These are phyloP conservation scores for Drosophila guanche DNA, from an alignment of 1,140 invertebrate genomes.

Conservation along the genomic window DNA sequence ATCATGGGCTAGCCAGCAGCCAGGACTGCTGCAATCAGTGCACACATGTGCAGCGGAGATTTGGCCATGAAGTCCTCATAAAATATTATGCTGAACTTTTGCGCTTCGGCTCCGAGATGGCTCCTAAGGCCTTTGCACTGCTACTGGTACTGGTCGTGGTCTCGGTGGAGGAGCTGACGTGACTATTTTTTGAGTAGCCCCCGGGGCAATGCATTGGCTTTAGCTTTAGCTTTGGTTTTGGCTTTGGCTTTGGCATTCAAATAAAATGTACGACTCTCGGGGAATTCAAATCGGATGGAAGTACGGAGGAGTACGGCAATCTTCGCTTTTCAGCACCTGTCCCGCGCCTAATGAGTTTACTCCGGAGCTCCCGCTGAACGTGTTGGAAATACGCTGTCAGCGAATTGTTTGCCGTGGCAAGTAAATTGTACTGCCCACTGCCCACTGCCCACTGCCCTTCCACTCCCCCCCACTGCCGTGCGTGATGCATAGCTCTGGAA, in stretches of 20 bases:
- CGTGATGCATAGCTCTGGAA: too few species aligned
- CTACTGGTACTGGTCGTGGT: background rate
- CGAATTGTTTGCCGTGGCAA: conserved; percentile 14
- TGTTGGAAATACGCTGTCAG: conserved; percentile 64
- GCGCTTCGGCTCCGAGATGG: conserved; percentile 6
- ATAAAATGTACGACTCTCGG: conserved; percentile 24
- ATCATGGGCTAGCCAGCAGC: conserved; percentile 41
- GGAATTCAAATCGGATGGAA: conserved; percentile 5
- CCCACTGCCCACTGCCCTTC: too few species aligned
- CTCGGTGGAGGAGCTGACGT: conserved; percentile 17
- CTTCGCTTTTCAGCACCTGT: conserved; percentile 17
- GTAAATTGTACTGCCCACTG: too few species aligned
- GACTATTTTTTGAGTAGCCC: conserved; percentile 27
- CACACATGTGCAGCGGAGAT: conserved; percentile 60
- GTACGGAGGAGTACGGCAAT: too few species aligned
- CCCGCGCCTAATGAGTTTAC: conserved; percentile 30
- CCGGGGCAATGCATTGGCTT: background rate
- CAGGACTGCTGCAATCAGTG: conserved; percentile 56
- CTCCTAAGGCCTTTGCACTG: conserved; percentile 1
- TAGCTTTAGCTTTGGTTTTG: background rate
- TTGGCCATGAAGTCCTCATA: conserved; percentile 63
- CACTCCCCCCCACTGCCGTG: too few species aligned
- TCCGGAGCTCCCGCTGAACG: conserved; percentile 31
- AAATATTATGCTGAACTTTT: conserved; percentile 71
- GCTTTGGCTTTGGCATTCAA: conserved; percentile 16